Base-by-base conservation (phyloP, 1,140 invertebrate genomes). In the Potamilus streckersoni region DNA sequence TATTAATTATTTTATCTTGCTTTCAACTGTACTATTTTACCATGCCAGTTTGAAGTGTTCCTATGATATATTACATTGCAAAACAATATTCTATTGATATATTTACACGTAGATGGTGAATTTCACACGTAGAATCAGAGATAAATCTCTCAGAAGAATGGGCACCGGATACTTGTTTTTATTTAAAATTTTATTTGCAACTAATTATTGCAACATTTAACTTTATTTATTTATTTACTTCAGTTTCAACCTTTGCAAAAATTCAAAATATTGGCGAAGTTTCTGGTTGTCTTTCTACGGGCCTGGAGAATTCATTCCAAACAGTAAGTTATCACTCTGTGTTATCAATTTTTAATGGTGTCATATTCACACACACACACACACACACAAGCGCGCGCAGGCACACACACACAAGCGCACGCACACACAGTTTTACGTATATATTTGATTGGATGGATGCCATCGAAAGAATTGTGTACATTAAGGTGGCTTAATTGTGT, bases 241-340 rank as follows among this genome's bases (percentile, higher is more conserved):
- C 66, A 82, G 80, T 63, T 60, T 14, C 74, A 62, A 38, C 78
- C 78, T 31, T 58, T 71, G 31, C 55, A 76, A 4, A 76, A 76
- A 61, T 83, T 77, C 58, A 71, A 74, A 56, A 72, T 74, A n/a
- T 55, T 79, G 19, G 74, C 81, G 2, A 80, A 75, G 65, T 84
- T 84, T 67, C 15, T 84, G 3, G 73, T 84, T 2, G 20, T 84
- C 5, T 69, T 84, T 23, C 57, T 84, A 4, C 68, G 83, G n/a
- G 72, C 79, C 8, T 84, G 83, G 83, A 79, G 78, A 68, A 78
- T 81, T 2, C 83, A 84, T 64, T 78, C 83, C 2, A 74, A 81
- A 63, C 72, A 68, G 83, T 84, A 78, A 79, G 83, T 81, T 23
- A 19, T 56, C 4, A 14, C 3, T 11, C 55, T 56, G 38, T 38